Evolutionary conservation across 2,113 vertebrate species (phyloP).

Genomic region (Aramus guarauna): DNA sequence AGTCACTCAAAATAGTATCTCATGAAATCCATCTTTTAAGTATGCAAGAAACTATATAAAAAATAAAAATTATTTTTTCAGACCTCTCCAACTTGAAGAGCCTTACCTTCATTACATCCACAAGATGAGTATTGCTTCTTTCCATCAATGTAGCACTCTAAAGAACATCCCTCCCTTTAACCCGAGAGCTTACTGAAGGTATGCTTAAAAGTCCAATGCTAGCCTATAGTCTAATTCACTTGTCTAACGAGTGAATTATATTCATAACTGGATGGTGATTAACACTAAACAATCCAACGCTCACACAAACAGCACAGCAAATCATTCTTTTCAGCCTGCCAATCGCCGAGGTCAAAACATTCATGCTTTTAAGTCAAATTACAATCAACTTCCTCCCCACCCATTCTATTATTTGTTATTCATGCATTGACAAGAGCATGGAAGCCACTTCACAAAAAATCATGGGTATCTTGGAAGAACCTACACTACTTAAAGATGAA

Average conservation of each 20-base stretch:
- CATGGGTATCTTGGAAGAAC: not conserved
- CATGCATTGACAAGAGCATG: slow-evolving; percentile 25
- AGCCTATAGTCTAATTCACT: not conserved
- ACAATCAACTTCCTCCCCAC: slow-evolving; percentile 57
- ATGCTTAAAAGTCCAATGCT: not conserved
- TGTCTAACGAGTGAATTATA: slow-evolving; percentile 13
- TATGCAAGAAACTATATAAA: not conserved
- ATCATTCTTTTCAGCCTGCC: slow-evolving; percentile 58
- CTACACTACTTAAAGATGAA: not conserved
- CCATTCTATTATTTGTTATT: slow-evolving; percentile 58
- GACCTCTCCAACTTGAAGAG: not conserved
- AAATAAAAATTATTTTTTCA: not conserved
- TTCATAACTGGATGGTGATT: slow-evolving; percentile 64
- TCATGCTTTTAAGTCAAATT: slow-evolving; percentile 55
- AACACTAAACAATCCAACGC: slow-evolving; percentile 17
- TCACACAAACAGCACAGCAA: slow-evolving; percentile 57
- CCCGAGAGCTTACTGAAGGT: not conserved
- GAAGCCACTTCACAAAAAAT: not conserved
- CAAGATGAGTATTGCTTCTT: not conserved
- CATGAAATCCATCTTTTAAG: not conserved
- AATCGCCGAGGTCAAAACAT: slow-evolving; percentile 33
- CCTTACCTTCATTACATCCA: not conserved
- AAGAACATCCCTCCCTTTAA: not conserved
- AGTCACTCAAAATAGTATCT: not conserved
- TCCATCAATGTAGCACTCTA: not conserved